Percentiles rank a stretch among this genome's conserved stretches.
These are phyloP conservation scores for Dryadula phaetusa DNA, from an alignment of 2,888 invertebrate species.

Conservation along the genomic window DNA sequence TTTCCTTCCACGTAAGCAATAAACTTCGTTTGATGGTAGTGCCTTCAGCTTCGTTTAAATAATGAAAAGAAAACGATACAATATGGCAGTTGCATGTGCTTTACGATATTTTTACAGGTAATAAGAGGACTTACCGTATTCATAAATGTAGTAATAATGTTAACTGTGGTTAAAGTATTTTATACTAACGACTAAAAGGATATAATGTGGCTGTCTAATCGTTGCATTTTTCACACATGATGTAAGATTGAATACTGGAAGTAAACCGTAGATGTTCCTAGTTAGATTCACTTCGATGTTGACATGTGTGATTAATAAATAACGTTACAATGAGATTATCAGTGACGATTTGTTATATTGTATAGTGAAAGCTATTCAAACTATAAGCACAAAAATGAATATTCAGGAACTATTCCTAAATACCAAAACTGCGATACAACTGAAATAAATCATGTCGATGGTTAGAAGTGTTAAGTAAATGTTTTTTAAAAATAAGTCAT, in stretches of 20 bases:
- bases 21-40: slow-evolving; percentile 80
- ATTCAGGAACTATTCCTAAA: slow-evolving; percentile 71
- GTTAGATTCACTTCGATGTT: slow-evolving; percentile 67
- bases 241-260: slow-evolving; percentile 62
- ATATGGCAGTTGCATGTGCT: slow-evolving; percentile 78
- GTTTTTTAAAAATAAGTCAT: slow-evolving; percentile 77
- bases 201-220: slow-evolving; percentile 77
- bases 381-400: slow-evolving; percentile 67
- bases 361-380: slow-evolving; percentile 55
- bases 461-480: slow-evolving; percentile 80
- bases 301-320: slow-evolving; percentile 65
- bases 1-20: slow-evolving; percentile 78
- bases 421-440: slow-evolving; percentile 75
- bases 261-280: slow-evolving; percentile 76
- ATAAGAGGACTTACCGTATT: slow-evolving; percentile 78
- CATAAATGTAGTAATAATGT: slow-evolving; percentile 77
- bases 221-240: slow-evolving; percentile 79
- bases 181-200: slow-evolving; percentile 70
- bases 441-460: slow-evolving; percentile 71
- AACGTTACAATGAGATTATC: slow-evolving; percentile 62
- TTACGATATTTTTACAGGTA: slow-evolving; percentile 82
- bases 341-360: slow-evolving; percentile 52
- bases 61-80: slow-evolving; percentile 67
- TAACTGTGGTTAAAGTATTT: slow-evolving; percentile 75
- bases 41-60: slow-evolving; percentile 80